Evolutionary conservation across 2,113 vertebrate genomes (phyloP).

Genomic region (Cyprinus carpio): DNA sequence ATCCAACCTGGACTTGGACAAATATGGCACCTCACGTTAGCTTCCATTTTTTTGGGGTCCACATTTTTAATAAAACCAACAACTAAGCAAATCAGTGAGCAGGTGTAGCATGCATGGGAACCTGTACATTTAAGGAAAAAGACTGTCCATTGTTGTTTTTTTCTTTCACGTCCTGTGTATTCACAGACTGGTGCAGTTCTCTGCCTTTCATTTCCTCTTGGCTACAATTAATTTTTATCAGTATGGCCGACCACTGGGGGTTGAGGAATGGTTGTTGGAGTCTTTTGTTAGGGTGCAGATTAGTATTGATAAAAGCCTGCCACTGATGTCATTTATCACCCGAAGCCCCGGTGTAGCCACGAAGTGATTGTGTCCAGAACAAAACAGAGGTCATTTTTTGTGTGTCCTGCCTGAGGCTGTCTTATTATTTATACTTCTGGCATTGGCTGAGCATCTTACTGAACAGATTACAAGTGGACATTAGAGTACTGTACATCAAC

Average conservation of each 20-base stretch:
- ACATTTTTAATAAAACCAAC: too few species aligned
- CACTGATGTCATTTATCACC: slow-evolving; percentile 54
- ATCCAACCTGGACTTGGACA: background rate
- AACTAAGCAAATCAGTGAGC: background rate
- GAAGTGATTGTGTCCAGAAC: slow-evolving; percentile 35
- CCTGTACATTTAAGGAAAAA: background rate
- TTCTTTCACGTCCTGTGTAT: too few species aligned
- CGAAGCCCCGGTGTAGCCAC: background rate
- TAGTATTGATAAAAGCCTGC: slow-evolving; percentile 56
- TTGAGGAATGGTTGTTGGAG: slow-evolving; percentile 43
- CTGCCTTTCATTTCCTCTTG: slow-evolving; percentile 62
- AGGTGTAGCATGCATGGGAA: background rate
- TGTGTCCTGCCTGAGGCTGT: slow-evolving; percentile 17
- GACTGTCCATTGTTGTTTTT: too few species aligned
- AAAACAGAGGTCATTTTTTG: slow-evolving; percentile 1
- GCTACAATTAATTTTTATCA: slow-evolving; percentile 42
- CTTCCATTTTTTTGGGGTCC: background rate
- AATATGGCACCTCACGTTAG: background rate
- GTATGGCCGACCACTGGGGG: slow-evolving; percentile 60
- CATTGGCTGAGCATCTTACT: too few species aligned
- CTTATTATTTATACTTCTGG: too few species aligned
- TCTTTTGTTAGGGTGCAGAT: slow-evolving; percentile 53
- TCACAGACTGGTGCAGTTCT: slow-evolving; percentile 56
- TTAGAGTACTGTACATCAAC: background rate
- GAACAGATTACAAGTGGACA: background rate